Conservation (phyloP, 23 tunicate genomes). For the Ciona savignyi region DNA sequence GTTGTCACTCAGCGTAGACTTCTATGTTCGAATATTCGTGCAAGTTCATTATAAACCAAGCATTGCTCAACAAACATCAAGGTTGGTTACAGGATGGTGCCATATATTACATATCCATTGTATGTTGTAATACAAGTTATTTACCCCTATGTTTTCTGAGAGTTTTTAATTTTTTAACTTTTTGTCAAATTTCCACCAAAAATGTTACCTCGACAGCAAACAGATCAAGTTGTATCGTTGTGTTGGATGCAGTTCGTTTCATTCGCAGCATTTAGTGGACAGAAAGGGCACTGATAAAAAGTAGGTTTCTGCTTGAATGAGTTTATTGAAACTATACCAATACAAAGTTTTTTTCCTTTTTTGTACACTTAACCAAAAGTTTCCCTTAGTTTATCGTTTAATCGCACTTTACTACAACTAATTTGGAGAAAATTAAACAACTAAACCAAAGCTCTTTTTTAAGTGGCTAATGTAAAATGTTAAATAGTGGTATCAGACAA, state of each 20-base stretch:
- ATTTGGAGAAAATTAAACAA: neutral
- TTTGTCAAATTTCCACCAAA: no score
- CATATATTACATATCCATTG: no score
- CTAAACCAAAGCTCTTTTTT: no score
- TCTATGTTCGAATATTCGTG: conserved; percentile 84
- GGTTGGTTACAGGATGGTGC: no score
- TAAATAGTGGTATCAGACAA: no score
- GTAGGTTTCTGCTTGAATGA: conserved; percentile 1
- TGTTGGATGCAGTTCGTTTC: conserved; percentile 55
- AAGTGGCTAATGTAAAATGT: no score
- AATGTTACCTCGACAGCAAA: conserved; percentile 70
- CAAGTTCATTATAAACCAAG: conserved; percentile 68
- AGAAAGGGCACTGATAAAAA: neutral
- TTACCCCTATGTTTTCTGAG: no score
- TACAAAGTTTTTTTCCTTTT: no score
- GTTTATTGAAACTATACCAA: no score
- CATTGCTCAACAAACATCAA: conserved; percentile 46
- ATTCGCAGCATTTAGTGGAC: conserved; percentile 22
- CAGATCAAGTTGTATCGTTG: conserved; percentile 59
- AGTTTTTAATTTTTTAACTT: no score
- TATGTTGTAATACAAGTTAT: no score
- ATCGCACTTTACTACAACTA: neutral
- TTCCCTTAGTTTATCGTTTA: neutral
- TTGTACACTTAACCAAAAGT: no score
- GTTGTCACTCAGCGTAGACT: conserved; percentile 77